phyloP scores from a whole-genome alignment of 2,888 invertebrate genomes.

The Eupsilia transversa region DNA sequence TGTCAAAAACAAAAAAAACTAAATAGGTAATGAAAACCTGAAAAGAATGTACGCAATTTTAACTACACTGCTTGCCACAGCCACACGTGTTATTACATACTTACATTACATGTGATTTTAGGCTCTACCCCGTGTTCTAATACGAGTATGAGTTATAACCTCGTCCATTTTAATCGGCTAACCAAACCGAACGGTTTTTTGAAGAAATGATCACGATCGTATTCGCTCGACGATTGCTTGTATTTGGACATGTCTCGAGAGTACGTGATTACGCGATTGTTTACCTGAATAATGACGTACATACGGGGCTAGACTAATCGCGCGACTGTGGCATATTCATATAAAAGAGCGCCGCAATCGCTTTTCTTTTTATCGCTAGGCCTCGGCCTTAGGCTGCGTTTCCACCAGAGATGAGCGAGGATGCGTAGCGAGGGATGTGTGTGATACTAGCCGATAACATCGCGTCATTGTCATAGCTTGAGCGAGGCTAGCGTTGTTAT shows the following conservation, averaged over 20 bases:
- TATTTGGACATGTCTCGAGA: neutral
- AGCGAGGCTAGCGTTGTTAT: too few species aligned
- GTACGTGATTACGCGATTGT: too few species aligned
- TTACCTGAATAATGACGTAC: neutral
- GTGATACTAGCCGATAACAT: too few species aligned
- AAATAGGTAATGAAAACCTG: neutral
- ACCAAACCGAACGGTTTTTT: neutral
- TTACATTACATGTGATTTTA: neutral
- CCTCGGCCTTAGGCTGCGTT: too few species aligned
- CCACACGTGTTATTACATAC: neutral
- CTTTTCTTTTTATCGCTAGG: too few species aligned
- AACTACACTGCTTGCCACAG: neutral
- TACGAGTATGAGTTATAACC: neutral
- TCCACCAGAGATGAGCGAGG: too few species aligned
- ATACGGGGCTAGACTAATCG: neutral
- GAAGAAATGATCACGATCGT: neutral
- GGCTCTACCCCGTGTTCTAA: neutral
- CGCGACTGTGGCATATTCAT: neutral
- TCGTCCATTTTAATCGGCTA: neutral
- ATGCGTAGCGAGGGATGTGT: too few species aligned
- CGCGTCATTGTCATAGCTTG: too few species aligned
- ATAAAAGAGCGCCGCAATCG: neutral
- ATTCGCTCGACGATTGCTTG: neutral
- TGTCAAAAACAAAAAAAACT: neutral
- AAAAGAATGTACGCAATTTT: neutral